Conservation (phyloP, 1,140 invertebrate genomes). For the Drosophila aff. region DNA sequence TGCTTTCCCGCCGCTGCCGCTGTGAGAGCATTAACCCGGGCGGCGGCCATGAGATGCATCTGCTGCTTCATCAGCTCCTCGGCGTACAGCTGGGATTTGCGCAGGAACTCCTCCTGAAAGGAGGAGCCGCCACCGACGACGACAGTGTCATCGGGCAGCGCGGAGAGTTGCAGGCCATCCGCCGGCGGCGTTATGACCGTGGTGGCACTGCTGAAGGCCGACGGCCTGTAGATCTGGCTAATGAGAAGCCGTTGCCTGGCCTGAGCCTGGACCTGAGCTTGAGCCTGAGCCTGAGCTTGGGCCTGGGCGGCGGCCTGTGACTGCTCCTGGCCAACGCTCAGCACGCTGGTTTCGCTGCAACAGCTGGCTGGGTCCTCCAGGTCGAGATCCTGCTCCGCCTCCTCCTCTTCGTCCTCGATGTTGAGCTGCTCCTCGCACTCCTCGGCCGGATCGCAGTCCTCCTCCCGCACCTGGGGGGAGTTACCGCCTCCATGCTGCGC, state of each 20-base stretch:
- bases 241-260: conserved; percentile 65
- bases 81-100: conserved; percentile 84
- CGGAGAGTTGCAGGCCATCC: neutral
- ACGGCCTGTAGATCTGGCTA: conserved; percentile 68
- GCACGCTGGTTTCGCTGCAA: conserved; percentile 88
- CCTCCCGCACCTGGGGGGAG: conserved; percentile 65
- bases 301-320: conserved; percentile 52
- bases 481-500: conserved; percentile 53
- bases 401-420: conserved; percentile 63
- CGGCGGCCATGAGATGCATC: conserved; percentile 84
- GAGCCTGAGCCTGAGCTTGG: conserved; percentile 19
- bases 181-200: conserved; percentile 29
- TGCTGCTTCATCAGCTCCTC: conserved; percentile 85
- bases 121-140: conserved; percentile 23
- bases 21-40: conserved; percentile 72
- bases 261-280: conserved; percentile 54
- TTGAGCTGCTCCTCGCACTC: conserved; percentile 59
- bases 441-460: conserved; percentile 35
- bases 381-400: conserved; percentile 41
- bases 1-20: conserved; percentile 70
- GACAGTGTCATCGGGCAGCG: conserved; percentile 9
- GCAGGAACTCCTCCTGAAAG: conserved; percentile 83
- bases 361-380: conserved; percentile 83
- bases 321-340: conserved; percentile 89
- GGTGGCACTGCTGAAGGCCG: conserved; percentile 72